Base-by-base conservation (phyloP, 2,113 vertebrate species). In the Formicarius rufipectus region DNA sequence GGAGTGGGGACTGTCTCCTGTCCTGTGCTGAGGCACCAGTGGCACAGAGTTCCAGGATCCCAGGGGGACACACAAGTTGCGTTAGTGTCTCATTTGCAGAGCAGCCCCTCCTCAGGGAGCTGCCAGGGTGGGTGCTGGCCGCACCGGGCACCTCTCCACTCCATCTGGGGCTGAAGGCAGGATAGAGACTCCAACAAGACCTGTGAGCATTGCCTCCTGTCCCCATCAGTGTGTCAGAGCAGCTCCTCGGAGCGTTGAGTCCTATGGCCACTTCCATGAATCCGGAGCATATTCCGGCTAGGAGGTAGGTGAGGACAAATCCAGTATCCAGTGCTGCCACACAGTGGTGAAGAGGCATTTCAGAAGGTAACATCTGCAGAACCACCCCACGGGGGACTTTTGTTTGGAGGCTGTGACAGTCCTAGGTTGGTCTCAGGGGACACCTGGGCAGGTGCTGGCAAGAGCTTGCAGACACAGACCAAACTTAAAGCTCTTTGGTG, bases 301-400 rank as follows among this genome's bases (percentile, higher is more conserved):
- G 45, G 19, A 66, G 1, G 1, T 4, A 18, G 28, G 16, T 8
- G 79, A 93, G 76, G 76, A 78, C 56, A 84, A 74, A 92, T 95
- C 50, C 88, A 1, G 87, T 93, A 85, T 91, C 87, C 72, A 74
- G 95, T 96, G 84, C 96, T 96, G 96, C 96, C 96, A 96, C 96
- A 62, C 90, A 79, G 95, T 90, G 92, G 93, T 78, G 64, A 84
- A 76, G 90, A 89, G 93, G 69, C 77, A 87, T 72, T 93, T 87
- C 60, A 16, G 77, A 73, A 42, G 35, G 56, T 15, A n/a, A 56
- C 10, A 28, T 39, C 91, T 71, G 42, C 50, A 83, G 59, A 92
- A 60, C 16, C 33, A 50, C 25, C 50, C 33, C 63, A 8, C 1
- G 11, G 44, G 60, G 53, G 13, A 64, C 9, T 59, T 90, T 35